A percentile compares a stretch with the other conserved stretches of the same genome.
Evolutionary conservation across 2,797 vertebrate genomes (phyloP).

Genomic region (Adelosebastes latens): DNA sequence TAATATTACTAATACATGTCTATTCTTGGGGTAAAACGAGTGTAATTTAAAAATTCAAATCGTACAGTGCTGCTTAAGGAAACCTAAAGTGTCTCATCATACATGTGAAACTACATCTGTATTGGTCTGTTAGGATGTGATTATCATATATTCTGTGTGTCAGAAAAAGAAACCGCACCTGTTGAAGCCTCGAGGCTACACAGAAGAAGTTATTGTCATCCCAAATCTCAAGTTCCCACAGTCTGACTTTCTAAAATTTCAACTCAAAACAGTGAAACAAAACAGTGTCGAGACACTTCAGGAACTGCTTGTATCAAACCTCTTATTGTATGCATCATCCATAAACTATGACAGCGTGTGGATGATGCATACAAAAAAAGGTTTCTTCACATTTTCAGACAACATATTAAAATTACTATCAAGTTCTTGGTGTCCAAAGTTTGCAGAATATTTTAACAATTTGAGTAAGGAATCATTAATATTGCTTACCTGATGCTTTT

Average conservation of each 20-base stretch:
- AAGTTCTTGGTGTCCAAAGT: neutral
- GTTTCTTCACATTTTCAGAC: neutral
- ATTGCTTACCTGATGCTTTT: slow-evolving; percentile 53
- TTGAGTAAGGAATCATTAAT: neutral
- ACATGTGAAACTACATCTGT: neutral
- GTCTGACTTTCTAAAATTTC: neutral
- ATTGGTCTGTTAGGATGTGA: neutral
- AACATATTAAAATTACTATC: neutral
- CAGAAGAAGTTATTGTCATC: neutral
- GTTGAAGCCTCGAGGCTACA: neutral
- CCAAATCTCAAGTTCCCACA: neutral
- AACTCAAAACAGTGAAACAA: neutral
- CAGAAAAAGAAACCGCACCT: neutral
- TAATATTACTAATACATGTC: neutral
- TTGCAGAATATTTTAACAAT: neutral
- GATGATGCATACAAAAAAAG: too few relatives aligned
- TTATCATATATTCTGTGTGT: neutral
- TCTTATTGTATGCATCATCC: neutral
- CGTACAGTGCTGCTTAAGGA: neutral
- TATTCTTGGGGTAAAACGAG: neutral
- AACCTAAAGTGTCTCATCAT: neutral
- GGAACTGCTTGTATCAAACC: neutral
- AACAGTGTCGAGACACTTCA: neutral
- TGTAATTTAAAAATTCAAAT: neutral
- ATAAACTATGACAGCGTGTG: neutral